Conservation (phyloP, 2,113 vertebrate species). For the Sander lucioperca region DNA sequence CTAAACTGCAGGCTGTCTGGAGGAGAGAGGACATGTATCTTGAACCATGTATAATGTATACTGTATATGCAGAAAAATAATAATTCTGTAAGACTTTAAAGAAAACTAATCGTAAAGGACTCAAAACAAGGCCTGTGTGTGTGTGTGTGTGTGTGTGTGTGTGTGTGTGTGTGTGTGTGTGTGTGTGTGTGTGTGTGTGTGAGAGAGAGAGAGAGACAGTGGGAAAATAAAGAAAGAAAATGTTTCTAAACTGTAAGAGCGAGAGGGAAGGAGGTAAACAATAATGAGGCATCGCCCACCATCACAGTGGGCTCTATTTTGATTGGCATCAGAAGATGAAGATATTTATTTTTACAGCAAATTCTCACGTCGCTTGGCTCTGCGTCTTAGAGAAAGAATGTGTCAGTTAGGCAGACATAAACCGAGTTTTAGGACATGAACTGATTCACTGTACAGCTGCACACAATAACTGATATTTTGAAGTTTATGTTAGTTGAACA, state of each 20-base stretch:
- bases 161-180: too few species aligned
- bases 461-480: neutral
- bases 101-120: neutral
- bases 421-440: too few species aligned
- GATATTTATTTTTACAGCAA: constrained; percentile 4
- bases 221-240: neutral
- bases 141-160: neutral
- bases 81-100: neutral
- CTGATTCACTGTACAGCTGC: neutral
- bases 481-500: neutral
- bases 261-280: neutral
- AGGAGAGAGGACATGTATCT: neutral
- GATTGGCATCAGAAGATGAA: constrained; percentile 33
- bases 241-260: neutral
- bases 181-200: too few species aligned
- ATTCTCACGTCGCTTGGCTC: neutral
- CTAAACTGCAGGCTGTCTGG: neutral
- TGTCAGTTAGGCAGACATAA: neutral
- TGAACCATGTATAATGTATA: neutral
- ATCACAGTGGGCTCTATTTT: constrained; percentile 13
- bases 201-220: too few species aligned
- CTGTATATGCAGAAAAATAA: too few species aligned
- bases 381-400: neutral
- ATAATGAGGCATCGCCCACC: neutral
- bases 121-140: neutral